Evolutionary conservation across 1,140 invertebrate species (phyloP), one percentile per base, ranked within the genome.

Genomic region (Mercenaria mercenaria): DNA sequence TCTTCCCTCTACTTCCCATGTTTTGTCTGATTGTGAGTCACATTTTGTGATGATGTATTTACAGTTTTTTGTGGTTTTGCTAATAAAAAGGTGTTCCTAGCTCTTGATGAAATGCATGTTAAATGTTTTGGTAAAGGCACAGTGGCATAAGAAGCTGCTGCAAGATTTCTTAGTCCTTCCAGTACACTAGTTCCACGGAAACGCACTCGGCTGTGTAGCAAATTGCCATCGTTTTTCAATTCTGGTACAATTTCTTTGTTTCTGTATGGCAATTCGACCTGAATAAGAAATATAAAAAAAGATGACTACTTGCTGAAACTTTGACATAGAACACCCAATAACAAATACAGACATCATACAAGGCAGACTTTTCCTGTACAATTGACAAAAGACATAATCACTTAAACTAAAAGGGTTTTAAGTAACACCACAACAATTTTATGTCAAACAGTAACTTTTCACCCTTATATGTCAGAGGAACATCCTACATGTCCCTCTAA

Each of bases 181-280:
- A 91, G 37, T 0, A 91, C 91, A 84, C 64, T 91, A 32, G 69
- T 74, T 13, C 91, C 91, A 6, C 81, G 77, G 43, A 91, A 91
- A 15, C 67, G 81, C 3, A 91, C 91, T n/a, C 61, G 59, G 47
- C 91, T 88, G n/a, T 32, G 61, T 37, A 91, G 88, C 34, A 80
- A 39, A n/a, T 89, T 69, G 64, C 59, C 56, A 34, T 88, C 85
- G 3, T 47, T 34, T 23, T 59, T 34, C 41, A 88, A 43, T 26
- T 88, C 85, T 39, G 56, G 43, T n/a, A 41, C 80, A 15, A 76
- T 34, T 20, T 76, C 80, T 64, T 81, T 79, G 32, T 69, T 83
- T 61, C 84, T 67, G 61, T 86, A 86, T 69, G 84, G 89, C 6
- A 84, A 67, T 41, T 89, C 61, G 20, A 88, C 85, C 85, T 88